Base-by-base conservation (phyloP, 2,888 invertebrate species). In the Synergus umbraculus region DNA sequence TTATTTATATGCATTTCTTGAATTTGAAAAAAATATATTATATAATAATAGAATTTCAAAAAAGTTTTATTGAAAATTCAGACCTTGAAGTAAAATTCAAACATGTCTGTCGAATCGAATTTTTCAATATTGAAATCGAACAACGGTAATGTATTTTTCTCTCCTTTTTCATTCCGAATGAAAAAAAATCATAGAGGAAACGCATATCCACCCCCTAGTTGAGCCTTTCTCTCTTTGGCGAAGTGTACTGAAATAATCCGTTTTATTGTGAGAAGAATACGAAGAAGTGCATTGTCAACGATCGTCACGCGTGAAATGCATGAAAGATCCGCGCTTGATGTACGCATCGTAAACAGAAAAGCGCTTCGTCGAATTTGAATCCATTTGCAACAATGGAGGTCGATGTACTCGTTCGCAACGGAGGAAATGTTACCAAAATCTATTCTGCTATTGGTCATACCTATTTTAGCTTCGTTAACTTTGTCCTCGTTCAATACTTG, bases 331-430 rank as follows among this genome's bases (percentile, higher is more conserved):
- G 80, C 82, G 81, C 79, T 80, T 83, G 79, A 78, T 82, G 78
- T 81, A 82, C 82, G 82, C 79, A 82, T 83, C 84, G 83, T 82
- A 81, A 84, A 85, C 79, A 66, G 83, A 78, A 81, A 78, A 81
- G 78, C 81, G 80, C 58, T 79, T 76, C 46, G 81, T 76, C 81
- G 81, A 79, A 83, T 85, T 82, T 83, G 83, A 84, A 85, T 87
- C 83, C 85, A 83, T 87, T 86, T 86, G 84, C 86, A 83, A 84
- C 77, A 67, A 76, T 69, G 73, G 78, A 46, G 69, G 78, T 79
- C 69, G 78, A 79, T 44, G 67, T 76, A 76, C 65, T 49, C 37
- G 69, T 73, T 78, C 77, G 60, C 63, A 46, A 65, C 43, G 22
- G 18, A 67, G 78, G 67, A 79, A 79, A 79, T 58, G 49, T 65